Conservation (phyloP, 2,797 vertebrate genomes). For the Psittacula derbiana region DNA sequence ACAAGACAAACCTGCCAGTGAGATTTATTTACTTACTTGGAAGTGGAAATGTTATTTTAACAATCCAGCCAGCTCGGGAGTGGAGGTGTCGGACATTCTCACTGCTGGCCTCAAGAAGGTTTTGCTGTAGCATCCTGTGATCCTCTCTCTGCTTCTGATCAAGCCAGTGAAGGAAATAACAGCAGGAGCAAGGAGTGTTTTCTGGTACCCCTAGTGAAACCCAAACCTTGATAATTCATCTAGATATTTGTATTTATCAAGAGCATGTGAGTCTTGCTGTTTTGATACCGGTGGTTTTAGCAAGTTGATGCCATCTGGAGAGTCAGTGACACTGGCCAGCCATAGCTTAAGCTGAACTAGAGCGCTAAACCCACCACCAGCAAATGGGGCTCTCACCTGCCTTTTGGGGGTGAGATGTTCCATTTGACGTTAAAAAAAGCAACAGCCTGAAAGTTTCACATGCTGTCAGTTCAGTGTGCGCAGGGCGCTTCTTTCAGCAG, state of each 20-base stretch:
- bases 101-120: neutral
- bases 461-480: neutral
- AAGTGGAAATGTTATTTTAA: slow-evolving; percentile 44
- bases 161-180: neutral
- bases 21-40: slow-evolving; percentile 58
- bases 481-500: neutral
- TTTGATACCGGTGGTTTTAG: neutral
- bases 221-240: neutral
- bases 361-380: neutral
- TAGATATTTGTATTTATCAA: neutral
- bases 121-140: neutral
- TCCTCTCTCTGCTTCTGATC: neutral
- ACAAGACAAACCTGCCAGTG: slow-evolving; percentile 37
- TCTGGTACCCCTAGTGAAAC: neutral
- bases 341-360: neutral
- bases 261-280: neutral
- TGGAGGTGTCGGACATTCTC: neutral
- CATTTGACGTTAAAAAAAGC: neutral
- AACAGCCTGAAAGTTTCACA: neutral
- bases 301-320: neutral
- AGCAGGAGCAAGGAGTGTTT: neutral
- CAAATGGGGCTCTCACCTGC: neutral
- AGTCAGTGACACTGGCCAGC: neutral
- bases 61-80: slow-evolving; percentile 9
- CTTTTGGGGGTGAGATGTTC: neutral